Evolutionary conservation across 1,140 invertebrate genomes (phyloP).

Genomic region (Bilobella aurantiaca): DNA sequence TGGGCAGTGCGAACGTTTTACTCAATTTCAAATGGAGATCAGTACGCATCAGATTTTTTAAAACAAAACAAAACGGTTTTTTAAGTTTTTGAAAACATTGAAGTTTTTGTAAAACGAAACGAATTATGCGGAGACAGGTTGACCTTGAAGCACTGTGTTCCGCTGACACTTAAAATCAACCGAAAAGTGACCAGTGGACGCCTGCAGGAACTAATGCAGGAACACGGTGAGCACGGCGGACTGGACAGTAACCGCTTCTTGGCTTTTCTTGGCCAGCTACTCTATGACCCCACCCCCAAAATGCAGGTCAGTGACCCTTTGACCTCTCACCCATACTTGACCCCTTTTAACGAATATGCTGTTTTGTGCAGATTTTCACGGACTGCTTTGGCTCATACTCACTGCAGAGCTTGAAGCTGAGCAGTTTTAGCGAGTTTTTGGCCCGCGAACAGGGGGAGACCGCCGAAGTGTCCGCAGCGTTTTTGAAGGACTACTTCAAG

Average conservation of each 20-base stretch:
- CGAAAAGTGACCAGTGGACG: neutral
- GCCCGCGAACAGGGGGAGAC: conserved; percentile 65
- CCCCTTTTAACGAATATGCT: neutral
- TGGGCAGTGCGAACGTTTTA: conserved; percentile 23
- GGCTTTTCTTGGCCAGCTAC: conserved; percentile 42
- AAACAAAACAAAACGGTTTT: neutral
- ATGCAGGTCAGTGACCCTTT: neutral
- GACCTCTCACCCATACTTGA: neutral
- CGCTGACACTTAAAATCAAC: neutral
- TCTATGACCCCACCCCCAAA: conserved; percentile 18
- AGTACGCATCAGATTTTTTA: neutral
- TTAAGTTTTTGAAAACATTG: neutral
- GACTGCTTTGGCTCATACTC: conserved; percentile 51
- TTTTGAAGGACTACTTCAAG: conserved; percentile 45
- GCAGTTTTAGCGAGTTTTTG: conserved; percentile 71
- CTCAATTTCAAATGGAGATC: neutral
- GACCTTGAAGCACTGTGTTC: neutral
- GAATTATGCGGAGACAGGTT: neutral
- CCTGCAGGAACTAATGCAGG: conserved; percentile 46
- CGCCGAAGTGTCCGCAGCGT: neutral
- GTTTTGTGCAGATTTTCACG: conserved; percentile 24
- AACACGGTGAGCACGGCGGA: conserved; percentile 66
- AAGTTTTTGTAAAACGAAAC: neutral
- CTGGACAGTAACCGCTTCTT: conserved; percentile 87
- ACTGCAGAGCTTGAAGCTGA: conserved; percentile 54